Percentiles rank a stretch among this genome's conserved stretches.
Evolutionary conservation across 2,113 vertebrate genomes (phyloP).

Genomic region (Hemicordylus capensis): DNA sequence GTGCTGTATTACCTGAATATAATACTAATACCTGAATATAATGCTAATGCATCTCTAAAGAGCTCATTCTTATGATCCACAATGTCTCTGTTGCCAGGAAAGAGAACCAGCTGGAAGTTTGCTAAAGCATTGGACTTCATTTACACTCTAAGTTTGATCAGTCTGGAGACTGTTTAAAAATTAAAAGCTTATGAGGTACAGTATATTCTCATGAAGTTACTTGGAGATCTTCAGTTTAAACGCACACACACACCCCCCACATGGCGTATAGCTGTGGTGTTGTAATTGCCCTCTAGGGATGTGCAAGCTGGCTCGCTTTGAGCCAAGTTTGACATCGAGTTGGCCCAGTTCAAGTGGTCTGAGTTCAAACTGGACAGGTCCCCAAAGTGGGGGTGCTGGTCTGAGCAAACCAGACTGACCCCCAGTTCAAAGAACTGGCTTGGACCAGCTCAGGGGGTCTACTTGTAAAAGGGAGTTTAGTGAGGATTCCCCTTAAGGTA

Average conservation of each 20-base stretch:
- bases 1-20: not conserved
- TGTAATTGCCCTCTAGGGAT: too few relatives aligned
- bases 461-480: too few relatives aligned
- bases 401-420: too few relatives aligned
- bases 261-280: not conserved
- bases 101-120: not conserved
- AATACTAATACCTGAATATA: not conserved
- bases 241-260: not conserved
- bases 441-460: too few relatives aligned
- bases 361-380: too few relatives aligned
- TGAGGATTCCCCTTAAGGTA: too few relatives aligned
- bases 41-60: not conserved
- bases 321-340: too few relatives aligned
- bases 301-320: too few relatives aligned
- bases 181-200: not conserved
- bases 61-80: not conserved
- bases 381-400: too few relatives aligned
- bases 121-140: not conserved
- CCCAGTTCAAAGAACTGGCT: too few relatives aligned
- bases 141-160: not conserved
- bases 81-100: not conserved
- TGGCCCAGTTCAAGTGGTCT: too few relatives aligned
- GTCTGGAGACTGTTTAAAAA: not conserved
- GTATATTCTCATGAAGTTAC: not conserved
- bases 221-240: not conserved